phyloP scores from a whole-genome alignment of 2,113 vertebrate species.

The Seriola dumerili region DNA sequence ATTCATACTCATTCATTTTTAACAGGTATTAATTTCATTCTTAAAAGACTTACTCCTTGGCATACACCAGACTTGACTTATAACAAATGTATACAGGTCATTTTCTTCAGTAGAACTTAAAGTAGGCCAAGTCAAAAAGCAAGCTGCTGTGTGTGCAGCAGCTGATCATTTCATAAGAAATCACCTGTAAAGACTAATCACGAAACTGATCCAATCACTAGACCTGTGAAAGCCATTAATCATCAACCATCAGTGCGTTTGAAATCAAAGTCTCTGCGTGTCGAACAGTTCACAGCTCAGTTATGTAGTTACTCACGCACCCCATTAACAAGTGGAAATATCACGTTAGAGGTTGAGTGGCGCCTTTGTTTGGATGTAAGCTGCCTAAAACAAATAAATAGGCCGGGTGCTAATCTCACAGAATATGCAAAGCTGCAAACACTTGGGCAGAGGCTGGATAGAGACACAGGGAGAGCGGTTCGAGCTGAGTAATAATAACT shows the following conservation, averaged over 20 bases:
- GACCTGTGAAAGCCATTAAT: conserved; percentile 13
- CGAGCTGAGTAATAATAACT: not conserved
- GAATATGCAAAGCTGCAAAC: conserved; percentile 79
- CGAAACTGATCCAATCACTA: conserved; percentile 19
- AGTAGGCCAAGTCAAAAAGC: not conserved
- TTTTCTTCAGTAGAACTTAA: not conserved
- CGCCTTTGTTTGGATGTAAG: conserved; percentile 73
- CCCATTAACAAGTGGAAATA: not conserved
- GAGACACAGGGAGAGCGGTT: not conserved
- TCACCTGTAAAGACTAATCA: not conserved
- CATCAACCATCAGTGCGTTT: not conserved
- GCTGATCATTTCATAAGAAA: not conserved
- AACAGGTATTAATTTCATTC: not conserved
- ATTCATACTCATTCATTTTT: no score
- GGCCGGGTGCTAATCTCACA: conserved; percentile 66
- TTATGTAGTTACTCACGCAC: no score
- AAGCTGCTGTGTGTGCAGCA: not conserved
- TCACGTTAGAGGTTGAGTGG: conserved; percentile 57
- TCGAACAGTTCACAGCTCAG: not conserved
- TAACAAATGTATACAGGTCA: not conserved
- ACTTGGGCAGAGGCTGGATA: not conserved
- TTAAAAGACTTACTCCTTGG: rapidly evolving
- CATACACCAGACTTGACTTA: not conserved
- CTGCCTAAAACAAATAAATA: conserved; percentile 61
- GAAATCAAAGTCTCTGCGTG: not conserved